Base-by-base conservation (phyloP, 2,888 invertebrate species). In the Parochlus steinenii region DNA sequence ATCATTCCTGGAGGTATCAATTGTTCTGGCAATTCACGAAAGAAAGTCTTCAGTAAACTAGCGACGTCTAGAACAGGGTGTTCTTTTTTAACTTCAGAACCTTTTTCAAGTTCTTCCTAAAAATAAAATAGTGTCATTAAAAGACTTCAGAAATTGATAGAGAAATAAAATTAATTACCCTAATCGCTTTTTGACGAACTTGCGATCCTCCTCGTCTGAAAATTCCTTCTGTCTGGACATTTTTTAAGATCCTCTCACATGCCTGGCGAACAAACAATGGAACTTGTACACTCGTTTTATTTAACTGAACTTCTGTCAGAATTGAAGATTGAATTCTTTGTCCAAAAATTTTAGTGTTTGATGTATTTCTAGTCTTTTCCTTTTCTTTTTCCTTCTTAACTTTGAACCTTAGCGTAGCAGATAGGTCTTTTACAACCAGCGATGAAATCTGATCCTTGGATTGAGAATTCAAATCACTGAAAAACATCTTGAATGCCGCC, bases 191-290 rank as follows among this genome's bases (percentile, higher is more conserved):
- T 55, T 86, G 85, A 41, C 87, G 66, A 23, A 71, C 65, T 46
- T 80, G 71, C 2, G 86, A 83, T 10, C 89, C 90, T 31, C 85
- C 83, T 62, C 86, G 89, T 6, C 90, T 67, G 54, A 90, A 90
- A 31, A 90, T 58, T 1, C 90, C 90, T 53, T 89, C 89, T 14
- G 75, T 71, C 37, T 70, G 66, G 18, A 77, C 67, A 55, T 77
- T 69, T 28, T 69, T 62, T 42, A 74, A 61, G 33, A 85, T 67
- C 46, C 70, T 72, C 34, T 70, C 63, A 46, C 79, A 75, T 49
- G 78, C 69, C 50, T 78, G 74, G 45, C 72, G 69, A 2, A 83
- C 69, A 48, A 82, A 70, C 43, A 67, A 64, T 5, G 85, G 83
- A 22, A 83, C 69, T 52, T 72, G 65, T 23, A 81, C 60, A 41